phyloP scores from a whole-genome alignment of 2,888 invertebrate genomes.

The Callinectes sapidus region DNA sequence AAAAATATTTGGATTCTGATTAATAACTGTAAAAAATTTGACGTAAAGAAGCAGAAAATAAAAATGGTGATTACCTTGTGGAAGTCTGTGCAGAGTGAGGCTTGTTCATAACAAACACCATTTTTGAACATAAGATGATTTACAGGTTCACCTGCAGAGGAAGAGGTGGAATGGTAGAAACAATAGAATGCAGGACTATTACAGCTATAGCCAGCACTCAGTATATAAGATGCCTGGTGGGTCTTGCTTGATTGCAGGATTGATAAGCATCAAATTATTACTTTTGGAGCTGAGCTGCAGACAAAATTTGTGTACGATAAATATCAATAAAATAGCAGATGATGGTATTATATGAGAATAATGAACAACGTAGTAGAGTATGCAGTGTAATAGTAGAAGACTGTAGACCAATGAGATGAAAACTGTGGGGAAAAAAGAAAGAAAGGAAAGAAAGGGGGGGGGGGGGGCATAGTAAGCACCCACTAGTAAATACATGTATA shows the following conservation, averaged over 20 bases:
- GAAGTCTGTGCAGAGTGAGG: not conserved
- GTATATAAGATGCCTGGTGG: not conserved
- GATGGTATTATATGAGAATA: not conserved
- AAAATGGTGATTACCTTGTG: conserved; percentile 8
- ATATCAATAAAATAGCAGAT: not conserved
- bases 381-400: not conserved
- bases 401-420: not conserved
- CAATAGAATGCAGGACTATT: not conserved
- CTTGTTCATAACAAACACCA: conserved; percentile 1
- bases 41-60: conserved; percentile 15
- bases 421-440: not conserved
- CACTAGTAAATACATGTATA: too few relatives aligned
- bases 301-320: not conserved
- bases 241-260: not conserved
- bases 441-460: not conserved
- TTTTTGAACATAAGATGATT: not conserved
- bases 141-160: conserved; percentile 8
- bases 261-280: not conserved
- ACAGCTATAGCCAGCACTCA: not conserved
- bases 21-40: not conserved
- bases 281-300: not conserved
- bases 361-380: not conserved
- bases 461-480: too few relatives aligned
- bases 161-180: conserved; percentile 17
- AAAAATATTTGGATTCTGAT: not conserved